A percentile compares a stretch with the other conserved stretches of the same genome.
These are phyloP conservation scores for Cinara cedri DNA, from an alignment of 2,888 invertebrate species.

Conservation along the genomic window DNA sequence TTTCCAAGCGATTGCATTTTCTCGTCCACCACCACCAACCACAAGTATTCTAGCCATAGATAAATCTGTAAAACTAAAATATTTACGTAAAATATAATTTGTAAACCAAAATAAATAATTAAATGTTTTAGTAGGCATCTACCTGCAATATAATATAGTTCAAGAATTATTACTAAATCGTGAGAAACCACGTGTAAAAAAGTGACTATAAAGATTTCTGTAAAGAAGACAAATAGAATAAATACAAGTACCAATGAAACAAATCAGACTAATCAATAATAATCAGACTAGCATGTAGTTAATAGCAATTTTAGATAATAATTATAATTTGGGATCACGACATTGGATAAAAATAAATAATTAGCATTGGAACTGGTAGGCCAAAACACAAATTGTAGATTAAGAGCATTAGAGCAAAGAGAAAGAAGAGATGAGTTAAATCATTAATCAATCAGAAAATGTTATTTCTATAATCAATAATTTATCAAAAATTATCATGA, in stretches of 20 bases:
- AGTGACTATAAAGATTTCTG: not conserved
- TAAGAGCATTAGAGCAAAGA: no score
- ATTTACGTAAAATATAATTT: not conserved
- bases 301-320: not conserved
- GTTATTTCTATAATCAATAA: constrained; percentile 23
- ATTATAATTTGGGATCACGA: not conserved
- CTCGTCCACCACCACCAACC: constrained; percentile 91
- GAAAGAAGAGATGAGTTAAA: constrained; percentile 17
- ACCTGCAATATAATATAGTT: not conserved
- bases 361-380: not conserved
- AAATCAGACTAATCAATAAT: not conserved
- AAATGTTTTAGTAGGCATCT: not conserved
- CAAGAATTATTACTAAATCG: not conserved
- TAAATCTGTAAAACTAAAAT: constrained; percentile 11
- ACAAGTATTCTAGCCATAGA: constrained; percentile 70
- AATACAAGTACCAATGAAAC: not conserved
- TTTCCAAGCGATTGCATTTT: constrained; percentile 96
- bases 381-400: not conserved
- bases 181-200: constrained; percentile 19
- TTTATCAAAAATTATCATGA: constrained; percentile 6
- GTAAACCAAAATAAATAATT: not conserved
- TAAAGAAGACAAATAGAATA: constrained; percentile 1
- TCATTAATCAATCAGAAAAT: constrained; percentile 26
- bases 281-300: not conserved
- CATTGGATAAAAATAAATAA: not conserved